Evolutionary conservation across 2,888 invertebrate genomes (phyloP), one percentile per base, ranked within the genome.

Genomic region (Entomobrya proxima): DNA sequence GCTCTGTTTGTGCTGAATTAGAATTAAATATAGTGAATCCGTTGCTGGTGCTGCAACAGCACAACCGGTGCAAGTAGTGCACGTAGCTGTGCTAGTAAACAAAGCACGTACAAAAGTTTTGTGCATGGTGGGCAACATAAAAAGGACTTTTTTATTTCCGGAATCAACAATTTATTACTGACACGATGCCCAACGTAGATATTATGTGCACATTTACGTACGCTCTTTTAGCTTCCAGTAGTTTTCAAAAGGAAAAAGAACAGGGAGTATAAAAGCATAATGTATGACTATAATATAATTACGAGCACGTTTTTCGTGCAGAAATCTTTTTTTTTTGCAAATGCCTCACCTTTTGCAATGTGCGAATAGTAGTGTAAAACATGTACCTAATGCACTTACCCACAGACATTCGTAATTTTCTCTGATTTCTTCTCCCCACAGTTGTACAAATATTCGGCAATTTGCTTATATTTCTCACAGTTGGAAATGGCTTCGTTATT

Each of bases 81-180:
- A 77, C 58, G 58, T 77, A 27, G 27, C 27, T 37, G 9, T 58
- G 7, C 40, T 18, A n/a, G 44, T 37, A 40, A 32, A 40, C 58
- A 52, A 55, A 40, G 44, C 52, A 77, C 58, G 58, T 77, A 61
- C 30, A 9, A 27, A 50, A 44, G 24, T 69, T 74, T 74, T 32
- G 47, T 47, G 74, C 74, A 76, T 76, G 35, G 55, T 24, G 55
- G 55, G 55, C 9, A 55, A 35, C 55, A 52, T 76, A 76, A 76
- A 67, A 64, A 67, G 27, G 50, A 77, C 76, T 35, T 27, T 77
- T 78, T 80, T 80, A 80, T 69, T 80, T 80, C 79, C 69, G 69
- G 69, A 69, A 80, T 80, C 37, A 80, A 69, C 67, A 80, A 80
- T 80, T 80, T 80, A 69, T 80, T 80, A 55, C 69, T 80, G 69